A percentile compares a stretch with the other conserved stretches of the same genome.
Conservation (phyloP, 2,888 invertebrate genomes). For the Hesperia comma region DNA sequence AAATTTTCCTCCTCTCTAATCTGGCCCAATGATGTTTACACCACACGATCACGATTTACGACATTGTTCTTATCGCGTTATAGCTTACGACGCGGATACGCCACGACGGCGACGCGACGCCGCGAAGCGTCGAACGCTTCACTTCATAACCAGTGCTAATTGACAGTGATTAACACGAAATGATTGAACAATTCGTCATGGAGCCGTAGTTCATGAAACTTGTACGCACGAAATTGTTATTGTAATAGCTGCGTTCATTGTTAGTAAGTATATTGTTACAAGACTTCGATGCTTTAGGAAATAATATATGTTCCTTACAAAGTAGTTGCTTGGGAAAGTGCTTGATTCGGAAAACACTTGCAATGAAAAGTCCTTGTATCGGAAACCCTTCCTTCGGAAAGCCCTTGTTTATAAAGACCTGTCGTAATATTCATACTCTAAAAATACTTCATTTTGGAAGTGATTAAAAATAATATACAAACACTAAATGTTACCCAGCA, state of each 20-base stretch:
- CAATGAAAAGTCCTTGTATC: too few relatives aligned
- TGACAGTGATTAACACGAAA: slow-evolving; percentile 24
- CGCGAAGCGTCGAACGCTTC: neutral
- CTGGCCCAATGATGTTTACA: neutral
- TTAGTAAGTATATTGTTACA: slow-evolving; percentile 5
- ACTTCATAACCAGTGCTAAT: slow-evolving; percentile 19
- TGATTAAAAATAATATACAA: too few relatives aligned
- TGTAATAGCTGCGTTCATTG: slow-evolving; percentile 9
- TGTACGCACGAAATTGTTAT: slow-evolving; percentile 17
- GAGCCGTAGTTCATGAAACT: slow-evolving; percentile 20
- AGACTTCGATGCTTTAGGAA: neutral
- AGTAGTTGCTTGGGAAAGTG: too few relatives aligned
- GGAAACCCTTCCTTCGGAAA: too few relatives aligned
- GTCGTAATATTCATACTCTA: too few relatives aligned
- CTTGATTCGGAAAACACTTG: too few relatives aligned
- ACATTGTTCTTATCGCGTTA: too few relatives aligned
- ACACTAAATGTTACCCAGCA: too few relatives aligned
- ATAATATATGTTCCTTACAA: too few relatives aligned
- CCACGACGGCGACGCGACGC: neutral
- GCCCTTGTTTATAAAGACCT: too few relatives aligned
- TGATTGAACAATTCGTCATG: slow-evolving; percentile 26
- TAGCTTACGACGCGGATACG: neutral
- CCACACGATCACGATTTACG: neutral
- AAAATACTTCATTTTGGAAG: too few relatives aligned
- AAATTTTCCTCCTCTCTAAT: too few relatives aligned